Conservation (phyloP, 2,888 invertebrate genomes). For the Carcina quercana region DNA sequence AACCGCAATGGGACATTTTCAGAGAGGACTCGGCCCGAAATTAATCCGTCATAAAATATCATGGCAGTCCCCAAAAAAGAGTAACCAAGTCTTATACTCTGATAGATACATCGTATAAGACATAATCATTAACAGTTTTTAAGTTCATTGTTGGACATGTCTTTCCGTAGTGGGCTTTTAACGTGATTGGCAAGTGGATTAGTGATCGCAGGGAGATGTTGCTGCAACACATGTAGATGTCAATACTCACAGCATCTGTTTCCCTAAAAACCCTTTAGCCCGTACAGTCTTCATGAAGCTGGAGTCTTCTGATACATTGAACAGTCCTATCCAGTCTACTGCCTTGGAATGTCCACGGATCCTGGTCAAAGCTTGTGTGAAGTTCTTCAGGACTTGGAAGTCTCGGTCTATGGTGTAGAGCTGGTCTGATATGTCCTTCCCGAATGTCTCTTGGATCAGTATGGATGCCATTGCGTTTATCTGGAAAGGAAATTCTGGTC, state of each 20-base stretch:
- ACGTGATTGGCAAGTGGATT: too few species aligned
- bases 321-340: slow-evolving; percentile 38
- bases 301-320: slow-evolving; percentile 35
- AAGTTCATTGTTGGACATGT: too few species aligned
- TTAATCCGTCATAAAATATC: too few species aligned
- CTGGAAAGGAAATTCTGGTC: slow-evolving; percentile 28
- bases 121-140: too few species aligned
- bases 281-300: slow-evolving; percentile 37
- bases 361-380: slow-evolving; percentile 32
- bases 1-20: slow-evolving; percentile 5
- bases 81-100: too few species aligned
- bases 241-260: slow-evolving; percentile 53
- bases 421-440: slow-evolving; percentile 49
- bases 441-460: slow-evolving; percentile 56
- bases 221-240: too few species aligned
- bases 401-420: slow-evolving; percentile 51
- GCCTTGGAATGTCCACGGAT: slow-evolving; percentile 21
- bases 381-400: slow-evolving; percentile 44
- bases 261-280: slow-evolving; percentile 39
- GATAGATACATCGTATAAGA: too few species aligned
- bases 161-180: too few species aligned
- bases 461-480: slow-evolving; percentile 63
- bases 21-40: too few species aligned
- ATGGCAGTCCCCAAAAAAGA: too few species aligned
- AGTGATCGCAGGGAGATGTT: too few species aligned